A percentile compares a stretch with the other conserved stretches of the same genome.
These are phyloP conservation scores for Dascillus cervinus DNA, from an alignment of 2,888 invertebrate species.

Conservation along the genomic window DNA sequence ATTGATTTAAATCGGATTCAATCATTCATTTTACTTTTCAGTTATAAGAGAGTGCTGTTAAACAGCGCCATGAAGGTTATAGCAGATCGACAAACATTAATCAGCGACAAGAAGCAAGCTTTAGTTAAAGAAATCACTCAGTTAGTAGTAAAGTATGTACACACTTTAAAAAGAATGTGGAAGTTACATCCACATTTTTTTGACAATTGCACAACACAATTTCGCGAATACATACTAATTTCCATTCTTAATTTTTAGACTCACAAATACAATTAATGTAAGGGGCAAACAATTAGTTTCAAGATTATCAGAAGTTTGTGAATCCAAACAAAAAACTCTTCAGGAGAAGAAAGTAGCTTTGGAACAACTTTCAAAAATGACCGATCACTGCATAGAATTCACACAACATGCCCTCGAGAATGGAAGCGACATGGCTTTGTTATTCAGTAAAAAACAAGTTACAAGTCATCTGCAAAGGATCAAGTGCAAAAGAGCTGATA, in stretches of 20 bases:
- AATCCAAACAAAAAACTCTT: slow-evolving; percentile 68
- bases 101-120: slow-evolving; percentile 77
- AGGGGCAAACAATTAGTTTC: slow-evolving; percentile 76
- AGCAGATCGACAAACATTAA: slow-evolving; percentile 75
- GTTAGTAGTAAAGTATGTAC: slow-evolving; percentile 71
- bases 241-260: slow-evolving; percentile 46
- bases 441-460: slow-evolving; percentile 72
- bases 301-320: slow-evolving; percentile 72
- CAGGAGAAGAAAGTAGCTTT: slow-evolving; percentile 79
- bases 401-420: slow-evolving; percentile 70
- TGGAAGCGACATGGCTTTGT: slow-evolving; percentile 76
- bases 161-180: neutral
- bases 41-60: slow-evolving; percentile 68
- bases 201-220: neutral
- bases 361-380: slow-evolving; percentile 72
- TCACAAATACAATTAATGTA: slow-evolving; percentile 75
- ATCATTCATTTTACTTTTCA: slow-evolving; percentile 23
- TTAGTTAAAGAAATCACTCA: slow-evolving; percentile 82
- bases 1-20: slow-evolving; percentile 1
- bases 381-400: slow-evolving; percentile 84
- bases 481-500: slow-evolving; percentile 76
- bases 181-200: neutral
- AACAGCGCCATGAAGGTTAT: slow-evolving; percentile 74
- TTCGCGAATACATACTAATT: neutral
- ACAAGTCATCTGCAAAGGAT: slow-evolving; percentile 71